Conservation (phyloP, 2,797 vertebrate genomes). For the Syngnathus acus region DNA sequence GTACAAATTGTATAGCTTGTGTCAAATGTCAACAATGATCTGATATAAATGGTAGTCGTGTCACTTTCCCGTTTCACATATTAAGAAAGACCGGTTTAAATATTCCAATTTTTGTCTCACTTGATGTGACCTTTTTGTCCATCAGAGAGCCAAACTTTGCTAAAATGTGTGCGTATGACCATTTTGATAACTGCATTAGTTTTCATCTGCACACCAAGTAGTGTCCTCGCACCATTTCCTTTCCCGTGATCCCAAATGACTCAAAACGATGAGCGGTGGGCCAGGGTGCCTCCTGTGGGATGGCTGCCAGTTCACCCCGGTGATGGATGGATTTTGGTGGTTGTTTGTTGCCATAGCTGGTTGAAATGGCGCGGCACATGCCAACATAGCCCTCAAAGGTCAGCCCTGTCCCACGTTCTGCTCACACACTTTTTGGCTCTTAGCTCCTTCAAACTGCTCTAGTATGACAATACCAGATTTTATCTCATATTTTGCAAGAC, state of each 20-base stretch:
- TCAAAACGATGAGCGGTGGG: too few species aligned
- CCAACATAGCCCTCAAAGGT: conserved; percentile 2
- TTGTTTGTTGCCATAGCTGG: not conserved
- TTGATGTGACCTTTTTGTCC: not conserved
- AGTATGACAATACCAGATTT: not conserved
- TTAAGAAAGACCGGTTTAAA: not conserved
- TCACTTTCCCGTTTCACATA: too few species aligned
- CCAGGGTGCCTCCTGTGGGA: too few species aligned
- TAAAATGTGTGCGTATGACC: too few species aligned
- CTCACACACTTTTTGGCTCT: not conserved
- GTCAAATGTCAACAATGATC: too few species aligned
- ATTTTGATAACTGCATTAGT: too few species aligned
- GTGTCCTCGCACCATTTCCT: too few species aligned
- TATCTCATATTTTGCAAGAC: not conserved
- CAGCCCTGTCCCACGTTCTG: not conserved
- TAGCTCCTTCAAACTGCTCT: conserved; percentile 5
- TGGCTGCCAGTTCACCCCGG: too few species aligned
- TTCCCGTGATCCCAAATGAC: too few species aligned
- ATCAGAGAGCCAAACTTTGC: not conserved
- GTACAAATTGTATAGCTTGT: too few species aligned
- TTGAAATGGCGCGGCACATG: conserved; percentile 6
- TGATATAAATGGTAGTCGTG: too few species aligned
- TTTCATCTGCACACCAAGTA: too few species aligned
- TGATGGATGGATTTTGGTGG: not conserved
- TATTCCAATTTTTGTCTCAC: not conserved